phyloP scores from a whole-genome alignment of 53 echinoderm and acorn worm genomes.

The Holothuria scabra region DNA sequence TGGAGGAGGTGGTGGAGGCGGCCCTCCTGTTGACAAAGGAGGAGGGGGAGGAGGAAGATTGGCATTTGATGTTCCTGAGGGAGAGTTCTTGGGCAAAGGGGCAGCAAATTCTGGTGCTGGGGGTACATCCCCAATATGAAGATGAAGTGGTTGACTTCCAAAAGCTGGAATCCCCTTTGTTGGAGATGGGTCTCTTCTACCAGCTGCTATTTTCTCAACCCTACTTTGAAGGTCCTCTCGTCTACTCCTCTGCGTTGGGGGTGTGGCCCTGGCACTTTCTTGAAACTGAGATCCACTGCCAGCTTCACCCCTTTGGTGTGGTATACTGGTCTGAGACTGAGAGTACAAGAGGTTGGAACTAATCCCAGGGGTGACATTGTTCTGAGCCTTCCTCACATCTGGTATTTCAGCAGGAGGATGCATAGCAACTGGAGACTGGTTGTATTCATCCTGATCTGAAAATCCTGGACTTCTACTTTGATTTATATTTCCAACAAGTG shows the following conservation, averaged over 20 bases:
- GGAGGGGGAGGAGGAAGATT: conserved; percentile 53
- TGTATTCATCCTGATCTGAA: conserved; percentile 87
- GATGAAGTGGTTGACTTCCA: conserved; percentile 29
- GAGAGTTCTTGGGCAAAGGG: conserved; percentile 50
- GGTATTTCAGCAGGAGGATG: conserved; percentile 40
- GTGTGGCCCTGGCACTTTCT: conserved; percentile 13
- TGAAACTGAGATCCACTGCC: background rate
- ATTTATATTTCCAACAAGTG: conserved; percentile 39
- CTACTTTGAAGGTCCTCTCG: conserved; percentile 34
- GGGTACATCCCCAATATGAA: conserved; percentile 38
- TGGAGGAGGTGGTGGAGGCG: conserved; percentile 52
- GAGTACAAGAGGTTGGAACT: conserved; percentile 22
- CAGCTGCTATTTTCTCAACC: conserved; percentile 47
- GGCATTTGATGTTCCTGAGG: conserved; percentile 28
- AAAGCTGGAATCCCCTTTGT: conserved; percentile 23
- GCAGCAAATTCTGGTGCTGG: conserved; percentile 50
- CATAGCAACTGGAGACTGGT: conserved; percentile 88
- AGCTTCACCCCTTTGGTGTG: background rate
- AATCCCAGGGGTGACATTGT: background rate
- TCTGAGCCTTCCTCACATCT: background rate
- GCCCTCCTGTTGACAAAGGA: background rate
- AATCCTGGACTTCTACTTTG: conserved; percentile 74
- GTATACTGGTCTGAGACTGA: background rate
- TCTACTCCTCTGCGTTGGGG: conserved; percentile 11
- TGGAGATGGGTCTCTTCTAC: conserved; percentile 41